phyloP scores from a whole-genome alignment of 2,888 invertebrate species.

The Osedax fenrisi region DNA sequence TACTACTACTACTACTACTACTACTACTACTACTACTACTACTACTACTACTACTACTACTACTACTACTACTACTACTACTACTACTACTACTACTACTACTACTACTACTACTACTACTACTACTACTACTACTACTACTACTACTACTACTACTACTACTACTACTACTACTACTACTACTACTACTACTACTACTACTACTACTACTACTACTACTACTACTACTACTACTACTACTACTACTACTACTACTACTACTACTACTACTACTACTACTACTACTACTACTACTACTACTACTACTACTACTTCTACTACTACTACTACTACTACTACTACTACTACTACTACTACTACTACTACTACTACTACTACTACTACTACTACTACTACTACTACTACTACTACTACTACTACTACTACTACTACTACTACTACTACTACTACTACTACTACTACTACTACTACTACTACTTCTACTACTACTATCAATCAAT shows the following conservation, averaged over 20 bases:
- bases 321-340: not conserved
- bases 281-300: not conserved
- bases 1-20: not conserved
- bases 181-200: not conserved
- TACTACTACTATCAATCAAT: too few species aligned
- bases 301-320: not conserved
- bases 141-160: not conserved
- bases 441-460: not conserved
- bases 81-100: not conserved
- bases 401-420: not conserved
- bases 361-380: not conserved
- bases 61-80: not conserved
- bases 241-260: not conserved
- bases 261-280: not conserved
- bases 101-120: not conserved
- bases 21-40: not conserved
- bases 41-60: not conserved
- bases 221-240: not conserved
- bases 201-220: not conserved
- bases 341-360: not conserved
- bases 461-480: not conserved
- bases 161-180: not conserved
- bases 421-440: not conserved
- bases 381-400: not conserved
- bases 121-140: not conserved